Evolutionary conservation across 2,797 vertebrate genomes (phyloP), one percentile per base, ranked within the genome.

Genomic region (Dipus sagitta): DNA sequence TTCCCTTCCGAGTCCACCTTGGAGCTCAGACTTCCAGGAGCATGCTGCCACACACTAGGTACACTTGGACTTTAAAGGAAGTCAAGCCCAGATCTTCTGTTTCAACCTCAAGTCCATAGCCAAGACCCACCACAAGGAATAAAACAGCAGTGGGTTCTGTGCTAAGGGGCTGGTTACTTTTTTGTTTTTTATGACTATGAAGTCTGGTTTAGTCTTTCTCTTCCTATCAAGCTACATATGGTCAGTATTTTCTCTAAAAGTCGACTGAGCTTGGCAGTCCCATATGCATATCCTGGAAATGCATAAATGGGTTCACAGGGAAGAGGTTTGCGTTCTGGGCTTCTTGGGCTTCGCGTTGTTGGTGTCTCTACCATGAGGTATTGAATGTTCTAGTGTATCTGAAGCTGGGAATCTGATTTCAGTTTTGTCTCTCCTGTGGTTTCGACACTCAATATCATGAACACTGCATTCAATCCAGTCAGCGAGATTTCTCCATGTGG

Each of bases 231-330:
- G 74, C 68, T 78, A 90, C 72, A 92, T 78, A 90, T 86, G 88
- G 88, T 85, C 86, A 95, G 64, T 89, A 94, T 93, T 95, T 96
- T 94, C 88, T 84, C 79, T 79, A 62, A 96, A 88, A 54, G 71
- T 74, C 67, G 52, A 64, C 62, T 71, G 38, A 52, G 23, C 89
- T 86, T 94, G 88, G 84, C 83, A 91, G 64, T 24, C 52, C 26
- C 23, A 0, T 34, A 1, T 52, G 47, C 54, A 81, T 34, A 81
- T 42, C 80, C 74, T 90, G 77, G 86, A 93, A 82, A 88, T 18
- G 8, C 79, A 34, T 65, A 52, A 67, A 77, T 74, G 75, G 47
- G 18, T 83, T 90, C 42, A 80, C 76, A 87, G 38, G 67, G 58
- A 92, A 90, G 52, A 12, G 26, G 6, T 58, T 83, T 78, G 15